phyloP scores from a whole-genome alignment of 2,888 invertebrate genomes.

The Luffia ferchaultella region DNA sequence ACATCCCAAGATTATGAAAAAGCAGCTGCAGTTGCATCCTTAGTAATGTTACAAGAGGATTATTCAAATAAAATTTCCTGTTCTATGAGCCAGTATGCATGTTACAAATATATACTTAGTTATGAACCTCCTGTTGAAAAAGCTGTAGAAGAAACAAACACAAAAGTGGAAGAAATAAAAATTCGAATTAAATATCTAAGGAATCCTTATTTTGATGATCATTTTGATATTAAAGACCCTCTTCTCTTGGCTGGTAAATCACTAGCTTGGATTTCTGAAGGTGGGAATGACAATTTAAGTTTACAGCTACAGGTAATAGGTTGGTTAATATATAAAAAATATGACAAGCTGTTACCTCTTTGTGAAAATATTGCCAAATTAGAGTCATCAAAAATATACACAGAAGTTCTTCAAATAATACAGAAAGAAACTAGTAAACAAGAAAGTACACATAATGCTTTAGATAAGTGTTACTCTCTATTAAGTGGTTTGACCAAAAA shows the following conservation, averaged over 20 bases:
- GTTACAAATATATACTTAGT: conserved; percentile 71
- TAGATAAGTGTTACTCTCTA: conserved; percentile 29
- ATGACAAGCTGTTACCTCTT: conserved; percentile 44
- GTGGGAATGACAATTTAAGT: conserved; percentile 51
- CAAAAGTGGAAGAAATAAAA: conserved; percentile 70
- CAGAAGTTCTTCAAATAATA: conserved; percentile 35
- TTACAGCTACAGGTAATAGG: conserved; percentile 72
- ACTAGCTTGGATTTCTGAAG: conserved; percentile 68
- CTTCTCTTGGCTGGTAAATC: conserved; percentile 84
- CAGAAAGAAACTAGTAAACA: conserved; percentile 23
- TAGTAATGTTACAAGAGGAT: conserved; percentile 92
- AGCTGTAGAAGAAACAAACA: conserved; percentile 25
- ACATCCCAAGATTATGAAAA: conserved; percentile 70
- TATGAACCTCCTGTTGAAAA: conserved; percentile 25
- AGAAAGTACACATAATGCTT: conserved; percentile 16
- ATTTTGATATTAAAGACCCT: conserved; percentile 83
- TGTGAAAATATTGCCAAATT: conserved; percentile 27
- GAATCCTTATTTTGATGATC: conserved; percentile 87
- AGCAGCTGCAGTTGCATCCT: conserved; percentile 80
- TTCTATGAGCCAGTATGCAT: conserved; percentile 75
- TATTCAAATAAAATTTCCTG: conserved; percentile 74
- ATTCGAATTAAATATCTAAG: conserved; percentile 81
- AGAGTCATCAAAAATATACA: conserved; percentile 30
- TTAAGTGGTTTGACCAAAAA: conserved; percentile 22
- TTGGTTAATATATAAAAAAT: conserved; percentile 72